A percentile compares a stretch with the other conserved stretches of the same genome.
Conservation (phyloP, 2,113 vertebrate genomes). For the Piaya cayana region DNA sequence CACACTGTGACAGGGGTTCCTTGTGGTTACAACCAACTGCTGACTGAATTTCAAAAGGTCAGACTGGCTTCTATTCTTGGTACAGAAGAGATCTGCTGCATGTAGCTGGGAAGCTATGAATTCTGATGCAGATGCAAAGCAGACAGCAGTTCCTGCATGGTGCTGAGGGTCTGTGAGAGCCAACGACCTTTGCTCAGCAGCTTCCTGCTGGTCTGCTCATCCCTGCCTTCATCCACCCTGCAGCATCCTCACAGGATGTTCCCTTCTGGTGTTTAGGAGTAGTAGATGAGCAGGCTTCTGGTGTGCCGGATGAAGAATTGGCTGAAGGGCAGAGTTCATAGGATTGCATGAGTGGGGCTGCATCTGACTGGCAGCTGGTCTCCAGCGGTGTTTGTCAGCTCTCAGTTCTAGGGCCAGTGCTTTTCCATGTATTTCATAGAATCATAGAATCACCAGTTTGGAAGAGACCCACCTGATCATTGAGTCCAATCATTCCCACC, state of each 20-base stretch:
- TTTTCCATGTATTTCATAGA: too few species aligned
- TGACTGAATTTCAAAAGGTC: not conserved
- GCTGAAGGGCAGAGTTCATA: not conserved
- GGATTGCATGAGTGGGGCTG: not conserved
- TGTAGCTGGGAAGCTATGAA: accelerated
- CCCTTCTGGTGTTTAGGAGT: accelerated
- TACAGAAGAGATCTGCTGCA: not conserved
- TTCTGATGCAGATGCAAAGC: not conserved
- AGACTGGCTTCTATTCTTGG: accelerated
- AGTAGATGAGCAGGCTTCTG: not conserved
- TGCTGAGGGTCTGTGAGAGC: not conserved
- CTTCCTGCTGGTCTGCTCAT: accelerated
- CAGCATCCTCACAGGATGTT: not conserved
- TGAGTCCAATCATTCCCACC: too few species aligned
- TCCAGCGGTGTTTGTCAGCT: not conserved
- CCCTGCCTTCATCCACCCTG: not conserved
- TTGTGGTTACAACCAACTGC: not conserved
- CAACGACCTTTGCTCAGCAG: accelerated
- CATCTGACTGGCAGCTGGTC: not conserved
- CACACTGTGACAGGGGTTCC: not conserved
- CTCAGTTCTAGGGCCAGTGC: not conserved
- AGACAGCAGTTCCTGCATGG: accelerated
- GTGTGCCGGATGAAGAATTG: too few species aligned
- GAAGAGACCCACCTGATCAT: too few species aligned
- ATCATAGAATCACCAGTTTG: too few species aligned